Conservation (phyloP, 2,113 vertebrate species). For the Brachyistius frenatus region DNA sequence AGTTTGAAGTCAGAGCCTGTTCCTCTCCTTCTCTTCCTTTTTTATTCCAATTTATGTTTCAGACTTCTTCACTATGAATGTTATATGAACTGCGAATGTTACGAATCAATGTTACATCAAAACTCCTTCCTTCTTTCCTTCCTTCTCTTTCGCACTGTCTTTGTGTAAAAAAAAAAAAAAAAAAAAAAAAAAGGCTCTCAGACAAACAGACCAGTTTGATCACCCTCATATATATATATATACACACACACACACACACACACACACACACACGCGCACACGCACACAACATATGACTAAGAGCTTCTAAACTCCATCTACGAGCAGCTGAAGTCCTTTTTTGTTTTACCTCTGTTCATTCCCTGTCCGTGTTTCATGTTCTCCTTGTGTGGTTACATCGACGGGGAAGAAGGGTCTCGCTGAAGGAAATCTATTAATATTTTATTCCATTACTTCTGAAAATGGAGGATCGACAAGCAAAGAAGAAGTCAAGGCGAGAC, state of each 20-base stretch:
- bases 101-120: conserved; percentile 55
- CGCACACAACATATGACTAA: conserved; percentile 15
- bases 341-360: conserved; percentile 27
- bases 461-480: conserved; percentile 36
- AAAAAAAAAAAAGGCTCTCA: conserved; percentile 26
- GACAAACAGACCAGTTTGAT: conserved; percentile 60
- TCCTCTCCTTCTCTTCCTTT: conserved; percentile 7
- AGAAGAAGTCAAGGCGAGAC: conserved; percentile 21
- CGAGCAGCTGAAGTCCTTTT: conserved; percentile 13
- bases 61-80: conserved; percentile 31
- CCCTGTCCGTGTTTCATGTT: conserved; percentile 30
- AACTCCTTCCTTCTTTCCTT: conserved; percentile 13
- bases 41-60: conserved; percentile 47
- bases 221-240: conserved; percentile 21
- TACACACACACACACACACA: conserved; percentile 4
- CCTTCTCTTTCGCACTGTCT: conserved; percentile 14
- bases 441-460: conserved; percentile 64
- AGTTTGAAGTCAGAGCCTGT: conserved; percentile 4
- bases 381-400: conserved; percentile 52
- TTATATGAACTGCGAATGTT: conserved; percentile 44
- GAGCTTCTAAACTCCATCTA: conserved; percentile 16
- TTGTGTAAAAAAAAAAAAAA: conserved; percentile 21
- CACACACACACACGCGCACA: conserved; percentile 25
- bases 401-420: conserved; percentile 42
- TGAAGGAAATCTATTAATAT: conserved; percentile 66